Conservation (phyloP, 2,888 invertebrate species). For the Tipula confusa region DNA sequence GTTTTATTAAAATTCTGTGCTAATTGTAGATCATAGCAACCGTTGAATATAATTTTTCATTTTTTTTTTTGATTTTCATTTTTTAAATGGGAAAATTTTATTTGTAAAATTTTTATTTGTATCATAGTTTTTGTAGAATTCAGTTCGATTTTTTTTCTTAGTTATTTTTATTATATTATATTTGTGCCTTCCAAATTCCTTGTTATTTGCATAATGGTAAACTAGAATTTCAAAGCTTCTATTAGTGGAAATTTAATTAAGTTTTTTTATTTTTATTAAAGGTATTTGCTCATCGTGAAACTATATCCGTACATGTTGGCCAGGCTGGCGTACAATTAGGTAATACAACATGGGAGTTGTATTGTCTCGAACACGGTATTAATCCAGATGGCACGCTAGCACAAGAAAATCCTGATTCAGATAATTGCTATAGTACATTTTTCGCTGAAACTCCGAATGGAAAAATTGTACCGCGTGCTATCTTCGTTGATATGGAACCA, state of each 20-base stretch:
- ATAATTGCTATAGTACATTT: slow-evolving; percentile 62
- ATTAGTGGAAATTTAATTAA: neutral
- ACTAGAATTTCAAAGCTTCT: neutral
- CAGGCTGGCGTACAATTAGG: slow-evolving; percentile 80
- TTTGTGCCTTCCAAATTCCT: slow-evolving; percentile 27
- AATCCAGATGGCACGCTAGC: slow-evolving; percentile 67
- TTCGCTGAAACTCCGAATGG: slow-evolving; percentile 75
- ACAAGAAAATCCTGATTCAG: slow-evolving; percentile 46
- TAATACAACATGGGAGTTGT: slow-evolving; percentile 74
- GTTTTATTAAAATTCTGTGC: too few relatives aligned
- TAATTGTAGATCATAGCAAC: too few relatives aligned
- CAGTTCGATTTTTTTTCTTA: slow-evolving; percentile 12
- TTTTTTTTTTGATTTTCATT: neutral
- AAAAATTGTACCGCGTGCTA: slow-evolving; percentile 79
- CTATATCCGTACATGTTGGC: slow-evolving; percentile 76
- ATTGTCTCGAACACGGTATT: slow-evolving; percentile 74
- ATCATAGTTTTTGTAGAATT: neutral
- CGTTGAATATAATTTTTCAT: too few relatives aligned
- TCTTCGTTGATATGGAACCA: slow-evolving; percentile 85
- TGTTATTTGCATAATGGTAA: slow-evolving; percentile 29
- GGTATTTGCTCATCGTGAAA: slow-evolving; percentile 57
- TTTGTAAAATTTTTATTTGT: neutral
- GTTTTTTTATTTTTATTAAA: neutral
- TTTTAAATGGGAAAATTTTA: neutral
- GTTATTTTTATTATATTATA: neutral